These are phyloP conservation scores for Lagria hirta DNA, from an alignment of 2,888 invertebrate species.

Conservation along the genomic window DNA sequence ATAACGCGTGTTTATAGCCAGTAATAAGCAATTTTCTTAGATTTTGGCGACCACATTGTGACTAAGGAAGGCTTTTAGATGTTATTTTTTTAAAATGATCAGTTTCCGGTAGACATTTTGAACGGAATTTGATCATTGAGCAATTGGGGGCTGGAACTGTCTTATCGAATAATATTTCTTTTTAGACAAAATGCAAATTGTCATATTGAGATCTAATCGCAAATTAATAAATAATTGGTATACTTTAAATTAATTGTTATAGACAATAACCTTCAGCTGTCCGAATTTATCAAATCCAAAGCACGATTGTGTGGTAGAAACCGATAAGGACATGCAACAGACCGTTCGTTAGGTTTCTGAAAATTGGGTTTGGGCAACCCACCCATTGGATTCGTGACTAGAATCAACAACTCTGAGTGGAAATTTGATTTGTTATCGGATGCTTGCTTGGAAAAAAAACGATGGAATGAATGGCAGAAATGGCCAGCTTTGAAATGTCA, in stretches of 20 bases:
- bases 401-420: too few species aligned
- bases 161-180: slow-evolving; percentile 9
- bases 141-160: slow-evolving; percentile 1
- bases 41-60: slow-evolving; percentile 20
- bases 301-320: too few species aligned
- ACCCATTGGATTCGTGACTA: too few species aligned
- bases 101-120: slow-evolving; percentile 17
- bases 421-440: too few species aligned
- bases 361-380: too few species aligned
- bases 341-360: too few species aligned
- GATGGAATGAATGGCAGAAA: too few species aligned
- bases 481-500: too few species aligned
- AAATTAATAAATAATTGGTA: slow-evolving; percentile 21
- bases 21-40: slow-evolving; percentile 37
- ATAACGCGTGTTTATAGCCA: slow-evolving; percentile 34
- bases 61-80: slow-evolving; percentile 15
- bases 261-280: slow-evolving; percentile 23
- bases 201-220: slow-evolving; percentile 20
- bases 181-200: slow-evolving; percentile 21
- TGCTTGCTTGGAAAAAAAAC: too few species aligned
- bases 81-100: slow-evolving; percentile 19
- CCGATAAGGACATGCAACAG: too few species aligned
- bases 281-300: slow-evolving; percentile 17
- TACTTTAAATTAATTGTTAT: slow-evolving; percentile 22
- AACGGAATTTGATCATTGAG: slow-evolving; percentile 7